phyloP scores from a whole-genome alignment of 1,140 invertebrate species.

The Campoletis sonorensis region DNA sequence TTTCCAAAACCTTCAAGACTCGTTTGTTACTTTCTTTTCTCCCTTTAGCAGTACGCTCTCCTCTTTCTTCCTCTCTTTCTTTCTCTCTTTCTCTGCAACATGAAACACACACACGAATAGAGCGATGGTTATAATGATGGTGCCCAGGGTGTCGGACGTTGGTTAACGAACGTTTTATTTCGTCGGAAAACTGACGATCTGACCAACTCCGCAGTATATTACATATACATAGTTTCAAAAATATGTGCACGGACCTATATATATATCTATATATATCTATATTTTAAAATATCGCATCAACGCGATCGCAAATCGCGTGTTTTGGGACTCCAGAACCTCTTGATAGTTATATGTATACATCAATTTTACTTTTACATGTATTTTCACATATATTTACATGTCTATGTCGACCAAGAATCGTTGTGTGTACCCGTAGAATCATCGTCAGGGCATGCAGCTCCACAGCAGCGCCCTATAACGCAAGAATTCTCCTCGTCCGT shows the following conservation, averaged over 20 bases:
- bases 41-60: too few species aligned
- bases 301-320: constrained; percentile 46
- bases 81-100: not conserved
- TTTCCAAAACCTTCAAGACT: not conserved
- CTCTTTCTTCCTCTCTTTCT: too few species aligned
- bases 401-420: not conserved
- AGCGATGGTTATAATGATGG: constrained; percentile 8
- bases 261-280: too few species aligned
- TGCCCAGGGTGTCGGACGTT: constrained; percentile 28
- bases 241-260: constrained; percentile 3
- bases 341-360: constrained; percentile 6
- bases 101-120: not conserved
- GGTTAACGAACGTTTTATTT: constrained; percentile 42
- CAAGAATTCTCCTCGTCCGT: constrained; percentile 41
- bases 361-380: not conserved
- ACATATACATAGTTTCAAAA: not conserved
- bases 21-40: too few species aligned
- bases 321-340: constrained; percentile 21
- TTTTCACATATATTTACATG: not conserved
- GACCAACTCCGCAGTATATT: constrained; percentile 7
- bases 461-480: constrained; percentile 17
- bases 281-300: not conserved
- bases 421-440: constrained; percentile 49
- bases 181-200: constrained; percentile 21
- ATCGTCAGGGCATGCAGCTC: not conserved